phyloP scores from a whole-genome alignment of 2,113 vertebrate species.

The Probosciger aterrimus region DNA sequence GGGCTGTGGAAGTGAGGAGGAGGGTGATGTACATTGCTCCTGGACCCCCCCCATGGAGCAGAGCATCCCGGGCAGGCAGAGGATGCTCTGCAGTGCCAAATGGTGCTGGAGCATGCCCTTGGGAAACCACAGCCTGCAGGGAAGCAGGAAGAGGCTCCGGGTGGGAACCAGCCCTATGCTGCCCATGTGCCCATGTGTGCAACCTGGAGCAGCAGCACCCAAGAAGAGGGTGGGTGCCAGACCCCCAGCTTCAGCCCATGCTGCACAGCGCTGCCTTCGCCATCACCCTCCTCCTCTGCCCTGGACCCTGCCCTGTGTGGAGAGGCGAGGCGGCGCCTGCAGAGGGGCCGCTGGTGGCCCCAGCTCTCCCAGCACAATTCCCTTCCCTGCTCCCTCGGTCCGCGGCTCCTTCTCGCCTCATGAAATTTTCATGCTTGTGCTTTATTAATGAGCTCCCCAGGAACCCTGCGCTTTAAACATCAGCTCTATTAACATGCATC shows the following conservation, averaged over 20 bases:
- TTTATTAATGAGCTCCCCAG: slow-evolving; percentile 56
- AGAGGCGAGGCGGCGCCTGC: background rate
- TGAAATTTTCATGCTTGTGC: slow-evolving; percentile 35
- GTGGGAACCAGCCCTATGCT: background rate
- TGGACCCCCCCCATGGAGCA: rapidly evolving
- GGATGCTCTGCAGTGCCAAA: background rate
- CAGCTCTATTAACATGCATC: slow-evolving; percentile 34
- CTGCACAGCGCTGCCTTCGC: background rate
- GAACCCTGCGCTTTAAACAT: background rate
- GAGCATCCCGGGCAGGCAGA: rapidly evolving
- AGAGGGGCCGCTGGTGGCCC: background rate
- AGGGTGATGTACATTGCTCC: background rate
- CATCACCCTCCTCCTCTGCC: background rate
- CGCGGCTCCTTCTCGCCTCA: background rate
- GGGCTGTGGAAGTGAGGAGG: background rate
- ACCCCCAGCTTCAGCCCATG: background rate
- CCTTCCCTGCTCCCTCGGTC: background rate
- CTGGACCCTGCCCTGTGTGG: rapidly evolving
- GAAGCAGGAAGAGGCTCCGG: rapidly evolving
- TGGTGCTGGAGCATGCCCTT: background rate
- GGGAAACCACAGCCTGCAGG: rapidly evolving
- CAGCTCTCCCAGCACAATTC: rapidly evolving
- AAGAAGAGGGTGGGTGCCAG: rapidly evolving
- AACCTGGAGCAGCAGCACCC: background rate
- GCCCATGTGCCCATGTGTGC: rapidly evolving